Evolutionary conservation across 2,113 vertebrate genomes (phyloP).

Genomic region (Bubo scandiacus): DNA sequence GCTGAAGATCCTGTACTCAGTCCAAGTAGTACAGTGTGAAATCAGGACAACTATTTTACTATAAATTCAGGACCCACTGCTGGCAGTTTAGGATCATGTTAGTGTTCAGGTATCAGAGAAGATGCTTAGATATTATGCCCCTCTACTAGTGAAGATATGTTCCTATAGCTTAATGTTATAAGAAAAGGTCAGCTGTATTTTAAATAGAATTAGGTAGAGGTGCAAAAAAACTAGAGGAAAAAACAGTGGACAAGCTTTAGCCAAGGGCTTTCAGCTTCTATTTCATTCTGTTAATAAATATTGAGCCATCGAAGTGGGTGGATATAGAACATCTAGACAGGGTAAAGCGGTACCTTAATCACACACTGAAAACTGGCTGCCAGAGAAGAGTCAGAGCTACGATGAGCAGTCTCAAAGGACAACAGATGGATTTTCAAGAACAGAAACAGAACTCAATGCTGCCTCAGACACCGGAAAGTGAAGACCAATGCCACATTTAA

Average conservation of each 20-base stretch:
- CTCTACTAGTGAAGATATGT: not conserved
- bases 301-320: not conserved
- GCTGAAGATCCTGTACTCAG: not conserved
- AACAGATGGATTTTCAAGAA: not conserved
- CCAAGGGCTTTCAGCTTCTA: not conserved
- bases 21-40: not conserved
- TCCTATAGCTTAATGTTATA: not conserved
- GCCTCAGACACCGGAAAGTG: not conserved
- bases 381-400: not conserved
- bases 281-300: not conserved
- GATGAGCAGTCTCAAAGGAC: not conserved
- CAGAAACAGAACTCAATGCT: not conserved
- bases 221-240: not conserved
- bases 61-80: not conserved
- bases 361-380: not conserved
- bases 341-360: not conserved
- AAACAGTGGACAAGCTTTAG: not conserved
- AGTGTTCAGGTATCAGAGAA: not conserved
- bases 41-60: not conserved
- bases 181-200: not conserved
- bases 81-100: not conserved
- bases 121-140: not conserved
- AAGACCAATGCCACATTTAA: not conserved
- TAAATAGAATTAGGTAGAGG: not conserved
- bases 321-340: not conserved